phyloP scores from a whole-genome alignment of 1,140 invertebrate genomes.

The Conus ventricosus region DNA sequence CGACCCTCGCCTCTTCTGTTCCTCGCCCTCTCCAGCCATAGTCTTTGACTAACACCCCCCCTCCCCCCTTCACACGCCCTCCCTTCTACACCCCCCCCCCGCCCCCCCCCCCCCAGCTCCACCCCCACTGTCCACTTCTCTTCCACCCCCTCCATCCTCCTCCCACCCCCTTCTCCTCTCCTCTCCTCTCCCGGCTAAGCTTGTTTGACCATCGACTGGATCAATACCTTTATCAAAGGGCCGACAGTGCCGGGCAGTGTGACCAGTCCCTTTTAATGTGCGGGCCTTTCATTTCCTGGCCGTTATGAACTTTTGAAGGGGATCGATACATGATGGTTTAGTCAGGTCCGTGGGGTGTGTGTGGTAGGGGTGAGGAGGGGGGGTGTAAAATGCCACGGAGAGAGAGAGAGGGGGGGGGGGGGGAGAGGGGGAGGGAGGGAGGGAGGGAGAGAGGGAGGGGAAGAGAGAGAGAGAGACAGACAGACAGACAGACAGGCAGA shows the following conservation, averaged over 20 bases:
- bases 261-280: not conserved
- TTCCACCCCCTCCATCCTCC: not conserved
- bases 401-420: not conserved
- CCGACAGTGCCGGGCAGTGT: not conserved
- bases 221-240: constrained; percentile 2
- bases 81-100: not conserved
- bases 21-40: no score
- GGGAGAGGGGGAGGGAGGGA: not conserved
- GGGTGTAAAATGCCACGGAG: not conserved
- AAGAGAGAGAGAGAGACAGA: not conserved
- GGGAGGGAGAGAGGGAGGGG: not conserved
- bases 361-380: not conserved
- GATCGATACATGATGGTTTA: not conserved
- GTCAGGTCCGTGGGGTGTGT: not conserved
- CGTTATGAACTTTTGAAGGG: not conserved
- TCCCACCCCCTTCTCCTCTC: not conserved
- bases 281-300: not conserved
- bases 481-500: not conserved
- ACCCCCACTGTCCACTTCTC: not conserved
- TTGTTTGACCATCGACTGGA: constrained; percentile 5
- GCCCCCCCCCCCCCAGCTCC: not conserved
- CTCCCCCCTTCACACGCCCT: not conserved
- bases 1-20: not conserved
- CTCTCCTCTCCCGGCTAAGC: not conserved
- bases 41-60: not conserved